Percentiles rank a stretch among this genome's conserved stretches.
These are phyloP conservation scores for Pterophyllum scalare DNA, from an alignment of 2,113 vertebrate species.

Conservation along the genomic window DNA sequence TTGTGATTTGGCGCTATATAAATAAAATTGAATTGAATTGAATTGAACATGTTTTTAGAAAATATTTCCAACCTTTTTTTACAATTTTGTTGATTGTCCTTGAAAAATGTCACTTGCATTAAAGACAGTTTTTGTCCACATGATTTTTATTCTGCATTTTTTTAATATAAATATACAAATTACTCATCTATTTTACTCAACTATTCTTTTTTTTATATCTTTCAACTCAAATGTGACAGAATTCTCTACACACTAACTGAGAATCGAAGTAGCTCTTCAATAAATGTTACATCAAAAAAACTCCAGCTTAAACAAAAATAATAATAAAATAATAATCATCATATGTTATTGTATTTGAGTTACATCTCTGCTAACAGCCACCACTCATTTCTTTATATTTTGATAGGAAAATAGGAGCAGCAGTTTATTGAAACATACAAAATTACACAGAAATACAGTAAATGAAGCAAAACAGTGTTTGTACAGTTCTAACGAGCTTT, in stretches of 20 bases:
- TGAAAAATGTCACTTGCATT: slow-evolving; percentile 20
- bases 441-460: neutral
- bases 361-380: neutral
- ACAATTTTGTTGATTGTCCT: slow-evolving; percentile 16
- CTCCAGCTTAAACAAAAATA: too few relatives aligned
- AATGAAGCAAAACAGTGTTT: neutral
- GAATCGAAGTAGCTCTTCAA: neutral
- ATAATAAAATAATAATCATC: neutral
- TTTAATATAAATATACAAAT: neutral
- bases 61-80: slow-evolving; percentile 1
- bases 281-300: neutral
- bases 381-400: neutral
- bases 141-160: neutral
- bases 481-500: neutral
- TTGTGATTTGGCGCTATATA: too few relatives aligned
- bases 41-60: neutral
- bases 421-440: too few relatives aligned
- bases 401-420: neutral
- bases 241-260: neutral
- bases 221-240: neutral
- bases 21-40: too few relatives aligned
- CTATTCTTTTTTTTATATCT: neutral
- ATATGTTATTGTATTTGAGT: neutral
- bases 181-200: too few relatives aligned
- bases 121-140: slow-evolving; percentile 29